These are phyloP conservation scores for Cynoglossus semilaevis DNA, from an alignment of 2,113 vertebrate genomes.

Conservation along the genomic window DNA sequence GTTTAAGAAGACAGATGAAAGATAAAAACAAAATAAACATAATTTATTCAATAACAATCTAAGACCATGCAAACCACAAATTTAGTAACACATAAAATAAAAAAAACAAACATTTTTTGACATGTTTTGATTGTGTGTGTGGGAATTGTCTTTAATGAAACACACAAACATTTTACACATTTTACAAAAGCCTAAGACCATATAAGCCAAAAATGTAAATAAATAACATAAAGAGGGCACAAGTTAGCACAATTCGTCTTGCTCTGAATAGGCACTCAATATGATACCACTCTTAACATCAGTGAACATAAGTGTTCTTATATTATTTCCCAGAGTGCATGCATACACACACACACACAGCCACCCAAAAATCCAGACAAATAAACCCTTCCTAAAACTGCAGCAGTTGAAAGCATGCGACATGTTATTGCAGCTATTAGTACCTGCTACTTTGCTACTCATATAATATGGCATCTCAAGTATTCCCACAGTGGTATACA, in stretches of 20 bases:
- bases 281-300: background rate
- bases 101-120: no score
- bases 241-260: no score
- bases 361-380: background rate
- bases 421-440: slow-evolving; percentile 23
- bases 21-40: no score
- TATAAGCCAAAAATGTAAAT: slow-evolving; percentile 27
- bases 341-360: background rate
- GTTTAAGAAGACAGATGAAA: no score
- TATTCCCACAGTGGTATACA: slow-evolving; percentile 42
- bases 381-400: background rate
- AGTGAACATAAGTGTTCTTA: background rate
- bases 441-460: slow-evolving; percentile 22
- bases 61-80: no score
- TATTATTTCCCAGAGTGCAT: background rate
- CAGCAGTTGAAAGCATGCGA: slow-evolving; percentile 36
- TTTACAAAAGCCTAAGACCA: slow-evolving; percentile 25
- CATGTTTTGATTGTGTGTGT: background rate
- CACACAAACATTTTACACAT: slow-evolving; percentile 34
- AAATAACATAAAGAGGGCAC: slow-evolving; percentile 7
- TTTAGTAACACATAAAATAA: no score
- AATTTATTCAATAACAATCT: no score
- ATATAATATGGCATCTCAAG: background rate
- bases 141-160: slow-evolving; percentile 54
- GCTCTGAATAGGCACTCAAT: background rate